These are phyloP conservation scores for Phaonia tiefii DNA, from an alignment of 2,888 invertebrate species.

Conservation along the genomic window DNA sequence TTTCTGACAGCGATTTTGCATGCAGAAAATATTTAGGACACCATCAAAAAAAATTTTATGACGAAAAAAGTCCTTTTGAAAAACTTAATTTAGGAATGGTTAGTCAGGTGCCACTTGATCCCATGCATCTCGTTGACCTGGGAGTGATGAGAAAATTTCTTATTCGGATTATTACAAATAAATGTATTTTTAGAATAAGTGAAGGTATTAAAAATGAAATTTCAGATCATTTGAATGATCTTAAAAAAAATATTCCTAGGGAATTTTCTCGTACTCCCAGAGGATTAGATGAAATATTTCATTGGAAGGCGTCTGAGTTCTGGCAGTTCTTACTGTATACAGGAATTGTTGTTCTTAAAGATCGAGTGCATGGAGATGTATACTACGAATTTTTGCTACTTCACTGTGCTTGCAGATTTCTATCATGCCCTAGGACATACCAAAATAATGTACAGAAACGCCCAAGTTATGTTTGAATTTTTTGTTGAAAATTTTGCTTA, in stretches of 20 bases:
- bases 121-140: too few species aligned
- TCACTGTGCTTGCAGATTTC: slow-evolving; percentile 43
- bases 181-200: too few species aligned
- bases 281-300: slow-evolving; percentile 13
- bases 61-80: not conserved
- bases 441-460: slow-evolving; percentile 14
- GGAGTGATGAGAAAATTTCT: too few species aligned
- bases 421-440: slow-evolving; percentile 26
- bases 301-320: slow-evolving; percentile 42
- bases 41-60: slow-evolving; percentile 5
- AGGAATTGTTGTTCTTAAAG: too few species aligned
- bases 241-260: too few species aligned
- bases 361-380: too few species aligned
- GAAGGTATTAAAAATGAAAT: not conserved
- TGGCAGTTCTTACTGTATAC: slow-evolving; percentile 32
- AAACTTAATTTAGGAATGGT: not conserved
- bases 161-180: too few species aligned
- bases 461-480: slow-evolving; percentile 16
- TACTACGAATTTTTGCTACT: too few species aligned
- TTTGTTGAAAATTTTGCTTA: slow-evolving; percentile 44
- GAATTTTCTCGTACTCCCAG: too few species aligned
- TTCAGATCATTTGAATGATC: not conserved
- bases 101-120: too few species aligned
- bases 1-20: slow-evolving; percentile 18
- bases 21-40: too few species aligned